Conservation (phyloP, 2,113 vertebrate genomes). For the Solea senegalensis region DNA sequence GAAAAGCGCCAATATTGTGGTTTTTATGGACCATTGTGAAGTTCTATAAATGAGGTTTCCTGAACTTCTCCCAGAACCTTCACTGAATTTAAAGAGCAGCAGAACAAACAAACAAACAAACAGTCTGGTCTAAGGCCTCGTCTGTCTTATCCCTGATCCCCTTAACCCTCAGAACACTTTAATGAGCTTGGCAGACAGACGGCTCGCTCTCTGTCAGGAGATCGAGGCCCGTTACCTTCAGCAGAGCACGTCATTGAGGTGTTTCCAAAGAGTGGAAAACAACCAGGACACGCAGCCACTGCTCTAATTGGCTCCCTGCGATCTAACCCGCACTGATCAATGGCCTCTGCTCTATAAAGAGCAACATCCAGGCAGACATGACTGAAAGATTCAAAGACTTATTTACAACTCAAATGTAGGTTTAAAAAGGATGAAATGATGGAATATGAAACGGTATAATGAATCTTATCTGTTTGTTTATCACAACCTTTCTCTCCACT, state of each 20-base stretch:
- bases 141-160: slow-evolving; percentile 47
- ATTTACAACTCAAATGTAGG: too few relatives aligned
- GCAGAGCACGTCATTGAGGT: slow-evolving; percentile 48
- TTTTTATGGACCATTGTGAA: background rate
- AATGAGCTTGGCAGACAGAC: slow-evolving; percentile 64
- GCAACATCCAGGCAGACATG: slow-evolving; percentile 53
- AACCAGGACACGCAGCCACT: slow-evolving; percentile 39
- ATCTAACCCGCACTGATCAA: slow-evolving; percentile 73
- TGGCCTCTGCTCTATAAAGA: slow-evolving; percentile 63
- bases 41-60: background rate
- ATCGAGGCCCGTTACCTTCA: slow-evolving; percentile 35
- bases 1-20: too few relatives aligned
- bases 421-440: too few relatives aligned
- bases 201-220: slow-evolving; percentile 48
- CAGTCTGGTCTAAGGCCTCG: slow-evolving; percentile 37
- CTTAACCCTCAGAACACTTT: slow-evolving; percentile 39
- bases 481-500: too few relatives aligned
- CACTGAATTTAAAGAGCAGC: slow-evolving; percentile 15
- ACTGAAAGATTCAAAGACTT: slow-evolving; percentile 53
- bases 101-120: slow-evolving; percentile 28
- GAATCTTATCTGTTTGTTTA: too few relatives aligned
- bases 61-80: background rate
- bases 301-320: slow-evolving; percentile 76
- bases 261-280: slow-evolving; percentile 51
- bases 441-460: too few relatives aligned